These are phyloP conservation scores for Syngnathus typhle DNA, from an alignment of 2,113 vertebrate genomes.

Conservation along the genomic window DNA sequence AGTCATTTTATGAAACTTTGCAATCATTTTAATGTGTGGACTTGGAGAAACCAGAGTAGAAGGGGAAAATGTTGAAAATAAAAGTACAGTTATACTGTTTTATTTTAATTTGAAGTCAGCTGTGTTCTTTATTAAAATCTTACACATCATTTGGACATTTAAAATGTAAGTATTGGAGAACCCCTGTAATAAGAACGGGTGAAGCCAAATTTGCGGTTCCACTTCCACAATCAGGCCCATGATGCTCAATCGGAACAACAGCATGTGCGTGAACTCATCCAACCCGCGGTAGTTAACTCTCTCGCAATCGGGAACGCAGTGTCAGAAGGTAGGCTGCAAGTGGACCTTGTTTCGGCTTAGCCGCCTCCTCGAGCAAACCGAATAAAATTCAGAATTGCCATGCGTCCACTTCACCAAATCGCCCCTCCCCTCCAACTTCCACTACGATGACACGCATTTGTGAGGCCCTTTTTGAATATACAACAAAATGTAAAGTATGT, in stretches of 20 bases:
- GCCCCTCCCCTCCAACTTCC: constrained; percentile 44
- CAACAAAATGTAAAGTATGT: background rate
- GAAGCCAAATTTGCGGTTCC: background rate
- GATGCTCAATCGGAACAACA: constrained; percentile 12
- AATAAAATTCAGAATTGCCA: constrained; percentile 15
- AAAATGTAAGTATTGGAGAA: background rate
- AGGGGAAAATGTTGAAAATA: background rate
- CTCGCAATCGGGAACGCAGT: background rate
- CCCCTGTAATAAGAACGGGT: background rate
- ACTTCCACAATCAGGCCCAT: background rate
- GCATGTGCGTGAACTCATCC: constrained; percentile 27
- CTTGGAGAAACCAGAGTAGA: background rate
- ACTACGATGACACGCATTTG: constrained; percentile 7
- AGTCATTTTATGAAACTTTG: background rate
- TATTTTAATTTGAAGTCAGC: background rate
- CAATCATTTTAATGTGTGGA: background rate
- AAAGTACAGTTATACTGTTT: background rate
- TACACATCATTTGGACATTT: too few relatives aligned
- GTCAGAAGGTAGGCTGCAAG: background rate
- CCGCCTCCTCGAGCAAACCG: background rate
- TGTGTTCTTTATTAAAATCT: too few relatives aligned
- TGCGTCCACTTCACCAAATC: constrained; percentile 29
- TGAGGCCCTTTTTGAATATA: background rate
- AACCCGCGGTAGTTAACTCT: background rate
- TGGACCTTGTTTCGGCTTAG: background rate